phyloP scores from a whole-genome alignment of 2,113 vertebrate genomes.

The Chitala chitala region DNA sequence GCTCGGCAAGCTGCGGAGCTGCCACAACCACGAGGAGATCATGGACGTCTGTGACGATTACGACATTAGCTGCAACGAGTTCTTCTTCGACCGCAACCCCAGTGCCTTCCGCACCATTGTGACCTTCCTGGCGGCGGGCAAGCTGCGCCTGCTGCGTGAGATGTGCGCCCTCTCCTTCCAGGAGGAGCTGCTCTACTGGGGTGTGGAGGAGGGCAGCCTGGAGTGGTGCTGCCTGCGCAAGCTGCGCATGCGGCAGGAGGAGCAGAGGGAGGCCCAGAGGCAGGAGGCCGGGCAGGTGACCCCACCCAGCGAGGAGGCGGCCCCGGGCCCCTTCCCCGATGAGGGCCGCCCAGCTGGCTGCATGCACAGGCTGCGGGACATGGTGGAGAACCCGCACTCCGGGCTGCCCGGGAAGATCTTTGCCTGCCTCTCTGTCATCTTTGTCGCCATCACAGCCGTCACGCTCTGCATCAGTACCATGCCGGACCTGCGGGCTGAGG shows the following conservation, averaged over 20 bases:
- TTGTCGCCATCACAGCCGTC: conserved; percentile 89
- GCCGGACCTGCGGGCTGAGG: conserved; percentile 89
- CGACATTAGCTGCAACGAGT: conserved; percentile 85
- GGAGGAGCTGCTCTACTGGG: conserved; percentile 95
- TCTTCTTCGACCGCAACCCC: conserved; percentile 94
- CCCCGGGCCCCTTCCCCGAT: conserved; percentile 51
- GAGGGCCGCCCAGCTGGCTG: conserved; percentile 50
- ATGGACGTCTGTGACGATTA: conserved; percentile 93
- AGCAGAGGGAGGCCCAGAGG: conserved; percentile 72
- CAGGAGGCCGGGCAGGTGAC: conserved; percentile 64
- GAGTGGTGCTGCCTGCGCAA: conserved; percentile 90
- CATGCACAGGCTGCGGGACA: conserved; percentile 79
- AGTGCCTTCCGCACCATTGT: conserved; percentile 88
- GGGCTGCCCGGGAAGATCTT: conserved; percentile 91
- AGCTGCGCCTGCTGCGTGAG: conserved; percentile 84
- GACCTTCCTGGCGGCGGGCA: conserved; percentile 85
- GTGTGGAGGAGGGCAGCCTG: conserved; percentile 82
- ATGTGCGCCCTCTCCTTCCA: conserved; percentile 92
- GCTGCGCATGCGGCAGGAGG: conserved; percentile 78
- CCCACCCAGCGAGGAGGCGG: conserved; percentile 53
- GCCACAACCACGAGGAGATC: conserved; percentile 83
- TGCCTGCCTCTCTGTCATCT: conserved; percentile 83
- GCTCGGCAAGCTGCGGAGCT: conserved; percentile 77
- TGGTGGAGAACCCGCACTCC: conserved; percentile 90
- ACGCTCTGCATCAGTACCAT: conserved; percentile 95